phyloP scores from a whole-genome alignment of 2,888 invertebrate genomes.

The Cylloceria caligata region DNA sequence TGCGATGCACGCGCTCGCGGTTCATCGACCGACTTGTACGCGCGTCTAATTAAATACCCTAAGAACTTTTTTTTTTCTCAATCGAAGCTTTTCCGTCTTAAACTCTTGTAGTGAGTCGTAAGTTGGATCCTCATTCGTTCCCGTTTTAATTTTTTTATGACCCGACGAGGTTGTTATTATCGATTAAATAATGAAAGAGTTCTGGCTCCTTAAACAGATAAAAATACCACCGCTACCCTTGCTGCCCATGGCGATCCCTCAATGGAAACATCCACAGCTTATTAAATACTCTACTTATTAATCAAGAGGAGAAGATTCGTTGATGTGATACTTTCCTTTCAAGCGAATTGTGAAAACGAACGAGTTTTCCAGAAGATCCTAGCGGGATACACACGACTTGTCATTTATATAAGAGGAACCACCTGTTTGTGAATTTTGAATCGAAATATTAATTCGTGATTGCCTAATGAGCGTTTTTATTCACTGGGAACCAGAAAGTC shows the following conservation, averaged over 20 bases:
- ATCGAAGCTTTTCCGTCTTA: not conserved
- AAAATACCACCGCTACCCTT: no score
- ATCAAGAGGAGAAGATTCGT: not conserved
- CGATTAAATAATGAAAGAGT: slow-evolving; percentile 2
- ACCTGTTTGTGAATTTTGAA: not conserved
- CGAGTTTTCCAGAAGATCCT: slow-evolving; percentile 17
- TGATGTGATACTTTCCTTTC: slow-evolving; percentile 20
- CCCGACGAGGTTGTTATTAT: not conserved
- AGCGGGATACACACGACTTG: not conserved
- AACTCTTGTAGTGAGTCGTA: not conserved
- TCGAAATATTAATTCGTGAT: not conserved
- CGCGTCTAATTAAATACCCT: not conserved
- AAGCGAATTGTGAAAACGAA: slow-evolving; percentile 37
- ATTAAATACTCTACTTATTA: slow-evolving; percentile 37
- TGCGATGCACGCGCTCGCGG: slow-evolving; percentile 23
- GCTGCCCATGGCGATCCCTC: not conserved
- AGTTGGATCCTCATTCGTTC: not conserved
- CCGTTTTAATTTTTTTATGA: not conserved
- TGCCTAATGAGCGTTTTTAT: not conserved
- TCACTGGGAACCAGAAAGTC: not conserved
- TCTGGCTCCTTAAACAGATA: not conserved
- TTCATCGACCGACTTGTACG: slow-evolving; percentile 50
- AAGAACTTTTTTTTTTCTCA: not conserved
- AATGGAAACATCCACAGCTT: slow-evolving; percentile 1
- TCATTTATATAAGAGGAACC: slow-evolving; percentile 7